These are phyloP conservation scores for Salvelinus namaycush DNA, from an alignment of 2,113 vertebrate genomes.

Conservation along the genomic window DNA sequence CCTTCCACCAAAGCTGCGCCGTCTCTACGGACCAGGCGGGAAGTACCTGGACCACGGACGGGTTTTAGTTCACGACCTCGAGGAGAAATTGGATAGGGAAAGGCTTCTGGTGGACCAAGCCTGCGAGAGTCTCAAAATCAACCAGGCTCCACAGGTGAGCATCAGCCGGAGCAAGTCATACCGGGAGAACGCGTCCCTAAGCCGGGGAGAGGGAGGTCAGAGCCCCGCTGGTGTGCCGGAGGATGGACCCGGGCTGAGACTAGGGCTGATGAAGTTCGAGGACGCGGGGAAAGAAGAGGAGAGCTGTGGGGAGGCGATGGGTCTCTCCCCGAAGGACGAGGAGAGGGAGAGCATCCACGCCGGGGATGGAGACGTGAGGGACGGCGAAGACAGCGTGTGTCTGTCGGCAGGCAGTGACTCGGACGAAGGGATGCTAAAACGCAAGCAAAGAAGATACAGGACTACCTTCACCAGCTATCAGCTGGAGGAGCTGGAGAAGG, in stretches of 20 bases:
- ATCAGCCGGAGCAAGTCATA: conserved; percentile 98
- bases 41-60: conserved; percentile 65
- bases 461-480: conserved; percentile 99
- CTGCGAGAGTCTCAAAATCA: conserved; percentile 86
- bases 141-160: conserved; percentile 96
- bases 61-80: conserved; percentile 65
- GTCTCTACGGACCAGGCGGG: conserved; percentile 87
- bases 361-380: conserved; percentile 90
- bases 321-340: conserved; percentile 85
- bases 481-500: conserved; percentile 98
- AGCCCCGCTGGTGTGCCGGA: conserved; percentile 76
- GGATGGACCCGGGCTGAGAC: conserved; percentile 62
- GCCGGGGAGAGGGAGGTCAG: conserved; percentile 70
- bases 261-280: conserved; percentile 82
- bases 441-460: conserved; percentile 98
- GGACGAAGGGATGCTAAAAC: conserved; percentile 95
- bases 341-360: conserved; percentile 90
- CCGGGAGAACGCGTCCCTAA: conserved; percentile 87
- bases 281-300: conserved; percentile 85
- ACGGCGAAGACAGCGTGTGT: conserved; percentile 97
- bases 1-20: conserved; percentile 91
- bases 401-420: conserved; percentile 98
- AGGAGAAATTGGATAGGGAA: conserved; percentile 73
- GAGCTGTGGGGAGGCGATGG: conserved; percentile 74
- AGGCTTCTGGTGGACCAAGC: conserved; percentile 70